These are phyloP conservation scores for Centruroides vittatus DNA, from an alignment of 1,140 invertebrate species.

Conservation along the genomic window DNA sequence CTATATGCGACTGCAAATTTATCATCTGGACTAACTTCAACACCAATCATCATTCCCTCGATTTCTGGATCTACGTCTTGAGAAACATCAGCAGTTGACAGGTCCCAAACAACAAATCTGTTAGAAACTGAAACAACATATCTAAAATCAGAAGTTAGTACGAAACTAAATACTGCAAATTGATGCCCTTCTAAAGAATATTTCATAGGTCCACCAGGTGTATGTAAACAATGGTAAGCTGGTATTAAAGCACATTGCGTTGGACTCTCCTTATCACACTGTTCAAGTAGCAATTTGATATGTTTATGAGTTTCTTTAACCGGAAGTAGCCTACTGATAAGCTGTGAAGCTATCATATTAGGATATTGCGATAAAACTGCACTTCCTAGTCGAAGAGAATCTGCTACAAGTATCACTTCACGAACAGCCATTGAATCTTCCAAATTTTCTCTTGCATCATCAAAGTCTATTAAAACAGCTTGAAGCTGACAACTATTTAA, in stretches of 20 bases:
- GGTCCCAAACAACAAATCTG: constrained; percentile 92
- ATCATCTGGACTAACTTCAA: constrained; percentile 88
- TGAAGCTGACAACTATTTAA: constrained; percentile 87
- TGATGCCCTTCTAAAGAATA: constrained; percentile 95
- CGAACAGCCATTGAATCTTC: constrained; percentile 68
- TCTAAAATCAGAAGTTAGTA: constrained; percentile 75
- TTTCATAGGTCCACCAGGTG: constrained; percentile 92
- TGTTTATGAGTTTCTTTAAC: constrained; percentile 74
- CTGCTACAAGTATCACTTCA: constrained; percentile 50
- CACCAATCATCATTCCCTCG: constrained; percentile 80
- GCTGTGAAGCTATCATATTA: constrained; percentile 88
- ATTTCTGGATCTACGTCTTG: constrained; percentile 81
- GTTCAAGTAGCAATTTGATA: constrained; percentile 67
- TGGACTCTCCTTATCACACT: constrained; percentile 75
- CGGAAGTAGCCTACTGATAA: constrained; percentile 80
- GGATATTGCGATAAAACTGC: constrained; percentile 80
- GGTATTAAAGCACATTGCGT: constrained; percentile 80
- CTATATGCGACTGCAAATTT: constrained; percentile 91
- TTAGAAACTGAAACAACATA: constrained; percentile 95
- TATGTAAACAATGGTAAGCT: constrained; percentile 87
- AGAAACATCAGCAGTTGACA: constrained; percentile 82
- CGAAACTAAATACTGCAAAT: constrained; percentile 92
- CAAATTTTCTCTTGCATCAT: constrained; percentile 76
- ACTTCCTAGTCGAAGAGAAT: constrained; percentile 79
- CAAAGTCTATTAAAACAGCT: constrained; percentile 85